Evolutionary conservation across 2,113 vertebrate species (phyloP).

Genomic region (Ceuthmochares aereus): DNA sequence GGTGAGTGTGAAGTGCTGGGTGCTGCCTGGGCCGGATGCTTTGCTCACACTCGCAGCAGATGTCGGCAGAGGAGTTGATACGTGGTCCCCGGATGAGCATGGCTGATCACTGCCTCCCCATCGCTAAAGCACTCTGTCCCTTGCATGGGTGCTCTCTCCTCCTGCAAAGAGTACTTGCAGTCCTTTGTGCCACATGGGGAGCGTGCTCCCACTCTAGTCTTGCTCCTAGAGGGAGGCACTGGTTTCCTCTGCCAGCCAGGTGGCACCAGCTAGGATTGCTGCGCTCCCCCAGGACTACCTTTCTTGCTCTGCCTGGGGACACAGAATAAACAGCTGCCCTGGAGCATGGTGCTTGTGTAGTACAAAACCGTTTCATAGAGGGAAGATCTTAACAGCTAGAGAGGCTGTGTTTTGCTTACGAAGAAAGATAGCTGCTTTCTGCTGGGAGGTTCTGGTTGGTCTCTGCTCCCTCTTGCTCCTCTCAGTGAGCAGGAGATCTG

Average conservation of each 20-base stretch:
- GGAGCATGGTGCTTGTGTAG: neutral
- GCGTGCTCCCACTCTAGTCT: fast-evolving
- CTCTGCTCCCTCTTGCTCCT: neutral
- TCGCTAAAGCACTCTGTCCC: neutral
- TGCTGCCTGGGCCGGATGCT: neutral
- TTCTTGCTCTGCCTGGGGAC: neutral
- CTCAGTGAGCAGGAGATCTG: neutral
- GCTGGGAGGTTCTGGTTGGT: neutral
- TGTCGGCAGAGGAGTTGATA: neutral
- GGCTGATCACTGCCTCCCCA: neutral
- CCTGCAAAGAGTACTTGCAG: neutral
- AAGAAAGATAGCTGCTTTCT: neutral
- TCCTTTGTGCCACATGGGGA: neutral
- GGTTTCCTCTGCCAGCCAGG: neutral
- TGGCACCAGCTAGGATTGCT: neutral
- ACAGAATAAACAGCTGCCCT: neutral
- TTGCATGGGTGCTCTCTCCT: neutral
- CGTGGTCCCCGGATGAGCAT: neutral
- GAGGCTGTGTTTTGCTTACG: neutral
- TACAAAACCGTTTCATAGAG: neutral
- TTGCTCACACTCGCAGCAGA: neutral
- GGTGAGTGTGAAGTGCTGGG: neutral
- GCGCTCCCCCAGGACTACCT: neutral
- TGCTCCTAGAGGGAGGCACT: neutral
- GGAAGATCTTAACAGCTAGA: neutral